Conservation (phyloP, 2,888 invertebrate genomes). For the Scaptomyza polygonia region DNA sequence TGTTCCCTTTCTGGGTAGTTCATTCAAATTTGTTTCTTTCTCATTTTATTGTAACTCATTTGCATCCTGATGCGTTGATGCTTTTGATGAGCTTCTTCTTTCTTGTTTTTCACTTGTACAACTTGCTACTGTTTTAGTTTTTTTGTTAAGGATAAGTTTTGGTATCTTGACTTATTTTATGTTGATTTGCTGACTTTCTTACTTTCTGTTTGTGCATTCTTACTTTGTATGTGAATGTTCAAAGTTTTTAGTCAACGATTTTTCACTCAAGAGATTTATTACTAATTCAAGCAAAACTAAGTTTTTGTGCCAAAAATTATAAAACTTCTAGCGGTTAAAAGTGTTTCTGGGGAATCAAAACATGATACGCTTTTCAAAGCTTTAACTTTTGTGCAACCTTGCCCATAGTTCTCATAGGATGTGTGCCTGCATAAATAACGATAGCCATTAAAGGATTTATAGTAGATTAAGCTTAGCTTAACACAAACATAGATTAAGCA, state of each 20-base stretch:
- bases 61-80: slow-evolving; percentile 23
- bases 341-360: no score
- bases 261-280: background rate
- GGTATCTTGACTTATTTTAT: background rate
- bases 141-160: background rate
- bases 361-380: no score
- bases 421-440: no score
- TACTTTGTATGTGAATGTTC: background rate
- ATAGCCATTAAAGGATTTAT: no score
- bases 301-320: background rate
- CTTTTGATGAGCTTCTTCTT: background rate
- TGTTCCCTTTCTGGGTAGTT: slow-evolving; percentile 4
- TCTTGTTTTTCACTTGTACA: background rate
- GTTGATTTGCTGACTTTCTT: background rate
- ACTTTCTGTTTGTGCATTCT: background rate
- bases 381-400: no score
- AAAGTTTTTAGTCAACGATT: background rate
- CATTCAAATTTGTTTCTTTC: slow-evolving; percentile 27
- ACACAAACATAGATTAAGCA: no score
- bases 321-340: no score
- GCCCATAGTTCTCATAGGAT: no score
- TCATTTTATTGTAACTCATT: slow-evolving; percentile 20
- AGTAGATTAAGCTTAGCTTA: no score
- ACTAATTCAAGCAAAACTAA: background rate
- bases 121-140: background rate